Base-by-base conservation (phyloP, 2,113 vertebrate species). In the Tapirus terrestris region DNA sequence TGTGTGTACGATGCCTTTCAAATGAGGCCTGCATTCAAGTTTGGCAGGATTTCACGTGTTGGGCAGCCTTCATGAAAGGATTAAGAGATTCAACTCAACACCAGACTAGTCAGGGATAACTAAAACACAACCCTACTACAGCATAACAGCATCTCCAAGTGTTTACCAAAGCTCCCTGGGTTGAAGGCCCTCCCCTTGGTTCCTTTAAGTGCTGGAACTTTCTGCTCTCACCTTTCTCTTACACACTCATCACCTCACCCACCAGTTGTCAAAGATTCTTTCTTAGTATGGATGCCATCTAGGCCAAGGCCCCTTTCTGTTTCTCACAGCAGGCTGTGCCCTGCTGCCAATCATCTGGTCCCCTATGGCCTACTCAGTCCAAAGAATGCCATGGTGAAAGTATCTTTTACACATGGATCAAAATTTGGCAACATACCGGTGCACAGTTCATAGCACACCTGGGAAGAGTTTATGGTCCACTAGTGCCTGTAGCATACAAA, bases 71-170 rank as follows among this genome's bases (percentile, higher is more conserved):
- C 9, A 0, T 0, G 43, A 88, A 58, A 67, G 21, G 27, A 75
- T 14, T 27, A 36, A 67, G 58, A 53, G 51, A 53, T 13, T 53
- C 51, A 53, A 53, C 13, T 12, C 51, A 53, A 53, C 51, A 53
- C 14, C 51, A 13, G 14, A 53, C 43, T n/a, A 80, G 58, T 17
- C 29, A 85, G 70, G 6, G 67, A 48, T 13, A 61, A 56, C 8
- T 11, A 53, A 56, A 77, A 31, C 56, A 27, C 4, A 68, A 16
- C 58, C n/a, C 4, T 17, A 9, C 14, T 2, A 60, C 0, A 29
- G 10, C 14, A 1, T 6, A 4, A 36, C n/a, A 20, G 68, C 3
- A 13, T 43, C 72, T n/a, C 43, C 21, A 8, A 10, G 25, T 0
- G 45, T 29, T 70, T 48, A 65, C 53, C 60, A 45, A 81, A 72